Base-by-base conservation (phyloP, 2,797 vertebrate species). In the Catamblyrhynchus diadema region DNA sequence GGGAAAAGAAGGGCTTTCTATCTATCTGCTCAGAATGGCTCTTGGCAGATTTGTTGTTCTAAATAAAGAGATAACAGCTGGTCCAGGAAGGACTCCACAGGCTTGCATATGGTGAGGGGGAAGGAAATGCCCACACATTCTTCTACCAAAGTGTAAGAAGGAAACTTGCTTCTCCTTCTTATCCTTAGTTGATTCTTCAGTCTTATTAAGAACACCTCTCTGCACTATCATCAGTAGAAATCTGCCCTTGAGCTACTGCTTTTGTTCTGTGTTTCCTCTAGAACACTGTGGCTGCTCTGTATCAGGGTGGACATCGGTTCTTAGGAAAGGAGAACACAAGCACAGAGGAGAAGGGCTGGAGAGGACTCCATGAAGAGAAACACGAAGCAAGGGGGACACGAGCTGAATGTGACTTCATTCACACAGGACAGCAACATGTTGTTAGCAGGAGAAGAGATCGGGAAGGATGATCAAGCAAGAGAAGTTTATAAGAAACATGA, bases 51-150 rank as follows among this genome's bases (percentile, higher is more conserved):
- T 81, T 18, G 48, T 81, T 86, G 61, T 44, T 72, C 91, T 93
- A 95, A 88, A 93, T 95, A 86, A 93, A 88, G 81, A 75, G 62
- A 1, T 62, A 96, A 84, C 91, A 94, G 91, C 88, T 94, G 88
- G 59, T 95, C 73, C 59, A 86, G 86, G 77, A 92, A 96, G 81
- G 77, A 83, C 90, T 92, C 67, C 33, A 73, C 71, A 66, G 59
- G 70, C 74, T 75, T 95, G 81, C 95, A 95, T 95, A 93, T 79
- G 91, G 94, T 93, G 94, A 96, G 86, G 78, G 51, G 83, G 95
- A 95, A 93, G 95, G 78, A 66, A 86, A 56, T 91, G 88, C 95
- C 88, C 71, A 94, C 94, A 88, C 80, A 60, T 53, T 74, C 56
- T 65, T 90, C 61, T 83, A 74, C 59, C 50, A 2, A 84, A 88